Percentiles rank a stretch among this genome's conserved stretches.
These are phyloP conservation scores for Buteo buteo DNA, from an alignment of 2,113 vertebrate genomes.

Conservation along the genomic window DNA sequence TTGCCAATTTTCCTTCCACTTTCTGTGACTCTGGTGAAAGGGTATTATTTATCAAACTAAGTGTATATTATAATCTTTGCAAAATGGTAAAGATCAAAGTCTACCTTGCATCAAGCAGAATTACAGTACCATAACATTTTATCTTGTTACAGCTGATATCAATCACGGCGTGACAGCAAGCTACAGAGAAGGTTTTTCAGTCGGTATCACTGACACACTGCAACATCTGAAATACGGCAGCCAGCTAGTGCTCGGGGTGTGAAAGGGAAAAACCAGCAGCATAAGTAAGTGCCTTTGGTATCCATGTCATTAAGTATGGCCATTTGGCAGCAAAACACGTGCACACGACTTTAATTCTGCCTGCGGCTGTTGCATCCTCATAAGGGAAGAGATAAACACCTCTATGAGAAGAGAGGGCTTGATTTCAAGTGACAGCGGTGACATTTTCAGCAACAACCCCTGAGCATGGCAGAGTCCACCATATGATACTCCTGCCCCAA, in stretches of 20 bases:
- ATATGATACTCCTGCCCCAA: neutral
- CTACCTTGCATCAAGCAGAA: slow-evolving; percentile 71
- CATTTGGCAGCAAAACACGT: neutral
- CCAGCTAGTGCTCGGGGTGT: slow-evolving; percentile 6
- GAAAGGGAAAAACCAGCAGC: neutral
- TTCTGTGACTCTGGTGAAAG: slow-evolving; percentile 47
- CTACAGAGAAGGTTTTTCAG: slow-evolving; percentile 43
- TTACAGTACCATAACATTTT: slow-evolving; percentile 72
- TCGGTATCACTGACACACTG: slow-evolving; percentile 36
- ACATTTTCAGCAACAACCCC: slow-evolving; percentile 4
- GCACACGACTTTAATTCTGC: neutral
- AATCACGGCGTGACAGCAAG: slow-evolving; percentile 66
- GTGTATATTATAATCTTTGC: slow-evolving; percentile 65
- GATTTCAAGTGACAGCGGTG: slow-evolving; percentile 28
- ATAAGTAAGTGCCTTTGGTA: neutral
- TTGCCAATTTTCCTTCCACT: slow-evolving; percentile 43
- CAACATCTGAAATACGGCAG: slow-evolving; percentile 44
- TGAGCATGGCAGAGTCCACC: neutral
- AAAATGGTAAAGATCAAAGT: slow-evolving; percentile 76
- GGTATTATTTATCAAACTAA: slow-evolving; percentile 71
- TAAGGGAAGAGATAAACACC: neutral
- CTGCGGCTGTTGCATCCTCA: neutral
- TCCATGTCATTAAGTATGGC: neutral
- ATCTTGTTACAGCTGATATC: slow-evolving; percentile 74
- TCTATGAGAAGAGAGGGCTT: neutral